Evolutionary conservation across 1,140 invertebrate species (phyloP).

Genomic region (Cherax quadricarinatus): DNA sequence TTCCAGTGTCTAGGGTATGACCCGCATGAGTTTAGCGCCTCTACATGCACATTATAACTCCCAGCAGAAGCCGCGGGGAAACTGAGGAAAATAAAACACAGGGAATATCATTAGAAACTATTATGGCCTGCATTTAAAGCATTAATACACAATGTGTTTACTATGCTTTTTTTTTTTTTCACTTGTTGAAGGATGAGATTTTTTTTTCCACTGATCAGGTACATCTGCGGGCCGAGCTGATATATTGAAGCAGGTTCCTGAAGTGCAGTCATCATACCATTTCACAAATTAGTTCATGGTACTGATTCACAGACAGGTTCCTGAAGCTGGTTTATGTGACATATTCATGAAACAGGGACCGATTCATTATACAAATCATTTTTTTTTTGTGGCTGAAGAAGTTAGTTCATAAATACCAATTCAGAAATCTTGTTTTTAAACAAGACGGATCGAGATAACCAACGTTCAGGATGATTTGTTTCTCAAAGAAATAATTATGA

Average conservation of each 20-base stretch:
- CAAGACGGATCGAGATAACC: too few relatives aligned
- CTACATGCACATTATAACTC: too few relatives aligned
- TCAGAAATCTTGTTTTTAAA: too few relatives aligned
- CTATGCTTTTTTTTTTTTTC: constrained; percentile 24
- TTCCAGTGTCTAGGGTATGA: too few relatives aligned
- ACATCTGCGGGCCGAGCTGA: background rate
- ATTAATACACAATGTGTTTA: constrained; percentile 61
- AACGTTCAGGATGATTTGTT: too few relatives aligned
- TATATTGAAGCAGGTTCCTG: background rate
- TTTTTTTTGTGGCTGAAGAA: too few relatives aligned
- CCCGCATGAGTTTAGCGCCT: too few relatives aligned
- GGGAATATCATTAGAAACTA: constrained; percentile 62
- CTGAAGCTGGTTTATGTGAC: background rate
- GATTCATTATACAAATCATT: too few relatives aligned
- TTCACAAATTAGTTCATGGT: background rate
- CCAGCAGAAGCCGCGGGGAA: too few relatives aligned
- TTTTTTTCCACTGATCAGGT: background rate
- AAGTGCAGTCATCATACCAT: background rate
- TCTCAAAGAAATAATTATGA: too few relatives aligned
- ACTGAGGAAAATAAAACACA: constrained; percentile 33
- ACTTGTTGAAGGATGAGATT: background rate
- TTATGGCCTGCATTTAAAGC: constrained; percentile 71
- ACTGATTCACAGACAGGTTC: background rate
- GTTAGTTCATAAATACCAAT: too few relatives aligned
- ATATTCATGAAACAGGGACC: too few relatives aligned